These are phyloP conservation scores for Campylomormyrus numenius DNA, from an alignment of 2,113 vertebrate genomes.

Conservation along the genomic window DNA sequence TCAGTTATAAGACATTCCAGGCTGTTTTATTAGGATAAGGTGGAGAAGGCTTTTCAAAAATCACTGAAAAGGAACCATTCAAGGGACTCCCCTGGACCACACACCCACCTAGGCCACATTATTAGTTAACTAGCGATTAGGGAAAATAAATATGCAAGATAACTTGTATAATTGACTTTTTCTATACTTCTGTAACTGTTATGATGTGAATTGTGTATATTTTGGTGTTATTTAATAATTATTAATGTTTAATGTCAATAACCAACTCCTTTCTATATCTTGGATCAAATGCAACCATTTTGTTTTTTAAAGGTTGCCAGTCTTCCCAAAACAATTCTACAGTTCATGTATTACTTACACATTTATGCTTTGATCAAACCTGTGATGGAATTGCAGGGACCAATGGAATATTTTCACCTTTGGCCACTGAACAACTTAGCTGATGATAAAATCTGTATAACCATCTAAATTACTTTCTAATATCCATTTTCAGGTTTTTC, in stretches of 20 bases:
- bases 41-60: neutral
- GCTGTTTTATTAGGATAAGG: neutral
- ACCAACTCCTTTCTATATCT: neutral
- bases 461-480: neutral
- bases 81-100: neutral
- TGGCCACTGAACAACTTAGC: neutral
- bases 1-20: neutral
- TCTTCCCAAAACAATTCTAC: neutral
- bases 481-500: neutral
- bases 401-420: constrained; percentile 1
- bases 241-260: neutral
- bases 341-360: neutral
- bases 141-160: neutral
- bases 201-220: neutral
- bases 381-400: neutral
- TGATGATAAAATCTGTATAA: neutral
- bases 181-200: neutral
- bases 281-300: neutral
- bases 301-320: neutral
- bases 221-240: neutral
- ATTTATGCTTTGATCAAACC: neutral
- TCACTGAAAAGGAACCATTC: neutral
- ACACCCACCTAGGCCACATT: neutral
- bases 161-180: neutral
- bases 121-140: neutral